Evolutionary conservation across 2,888 invertebrate species (phyloP).

Genomic region (Mimumesa dahlbomi): DNA sequence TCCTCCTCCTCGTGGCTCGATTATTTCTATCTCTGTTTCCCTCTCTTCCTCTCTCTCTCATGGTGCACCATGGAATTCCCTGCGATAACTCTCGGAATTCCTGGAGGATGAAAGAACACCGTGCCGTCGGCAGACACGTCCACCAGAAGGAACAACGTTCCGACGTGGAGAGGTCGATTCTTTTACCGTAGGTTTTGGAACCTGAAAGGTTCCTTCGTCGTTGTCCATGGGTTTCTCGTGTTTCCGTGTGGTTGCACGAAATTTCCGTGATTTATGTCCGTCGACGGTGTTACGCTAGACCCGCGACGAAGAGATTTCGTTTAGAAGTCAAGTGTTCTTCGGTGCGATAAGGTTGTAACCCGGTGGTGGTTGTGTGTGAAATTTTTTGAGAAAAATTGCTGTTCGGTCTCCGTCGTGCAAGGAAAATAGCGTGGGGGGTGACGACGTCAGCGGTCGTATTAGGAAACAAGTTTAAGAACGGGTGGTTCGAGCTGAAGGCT

Average conservation of each 20-base stretch:
- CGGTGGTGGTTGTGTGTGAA: no score
- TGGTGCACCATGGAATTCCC: slow-evolving; percentile 55
- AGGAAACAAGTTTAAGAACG: slow-evolving; percentile 51
- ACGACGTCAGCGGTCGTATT: slow-evolving; percentile 37
- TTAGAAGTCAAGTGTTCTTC: no score
- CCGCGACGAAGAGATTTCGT: no score
- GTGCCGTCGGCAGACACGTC: slow-evolving; percentile 43
- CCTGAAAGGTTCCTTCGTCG: no score
- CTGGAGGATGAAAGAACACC: slow-evolving; percentile 56
- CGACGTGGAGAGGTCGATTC: slow-evolving; percentile 35
- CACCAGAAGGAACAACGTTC: slow-evolving; percentile 54
- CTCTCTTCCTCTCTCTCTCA: not conserved
- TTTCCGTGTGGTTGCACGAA: no score
- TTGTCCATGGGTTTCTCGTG: no score
- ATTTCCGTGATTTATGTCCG: no score
- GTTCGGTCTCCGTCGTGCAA: no score
- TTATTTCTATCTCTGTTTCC: slow-evolving; percentile 3
- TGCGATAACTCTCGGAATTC: slow-evolving; percentile 65
- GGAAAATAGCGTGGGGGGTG: slow-evolving; percentile 13
- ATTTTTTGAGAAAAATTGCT: no score
- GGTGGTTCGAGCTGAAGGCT: slow-evolving; percentile 36
- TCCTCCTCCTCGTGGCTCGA: slow-evolving; percentile 33
- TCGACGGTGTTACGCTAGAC: no score
- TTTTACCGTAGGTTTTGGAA: slow-evolving; percentile 31
- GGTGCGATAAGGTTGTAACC: no score